Conservation (phyloP, 2,888 invertebrate species). For the Resseliella maxima region DNA sequence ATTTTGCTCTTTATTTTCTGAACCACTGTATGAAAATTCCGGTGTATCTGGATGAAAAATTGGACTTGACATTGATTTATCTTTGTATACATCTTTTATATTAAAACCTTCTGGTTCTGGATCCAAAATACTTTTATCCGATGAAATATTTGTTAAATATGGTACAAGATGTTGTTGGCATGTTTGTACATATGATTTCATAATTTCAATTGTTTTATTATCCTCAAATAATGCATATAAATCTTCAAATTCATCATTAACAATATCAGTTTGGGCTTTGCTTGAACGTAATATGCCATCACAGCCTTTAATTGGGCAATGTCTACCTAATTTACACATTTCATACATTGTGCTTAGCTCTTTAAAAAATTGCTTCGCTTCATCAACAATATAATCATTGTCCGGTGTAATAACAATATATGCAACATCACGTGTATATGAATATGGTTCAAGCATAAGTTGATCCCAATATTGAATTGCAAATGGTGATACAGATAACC, state of each 20-base stretch:
- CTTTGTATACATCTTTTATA: constrained; percentile 60
- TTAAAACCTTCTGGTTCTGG: constrained; percentile 68
- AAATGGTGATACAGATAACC: constrained; percentile 94
- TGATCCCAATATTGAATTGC: constrained; percentile 97
- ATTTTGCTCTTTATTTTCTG: constrained; percentile 53
- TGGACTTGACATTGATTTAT: constrained; percentile 69
- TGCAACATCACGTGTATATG: constrained; percentile 93
- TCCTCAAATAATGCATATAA: constrained; percentile 90
- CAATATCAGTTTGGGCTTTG: constrained; percentile 64
- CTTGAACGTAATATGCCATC: constrained; percentile 91
- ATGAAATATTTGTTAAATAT: constrained; percentile 78
- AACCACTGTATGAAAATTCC: constrained; percentile 60
- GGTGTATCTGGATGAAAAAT: constrained; percentile 70
- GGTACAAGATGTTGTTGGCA: constrained; percentile 82
- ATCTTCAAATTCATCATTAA: constrained; percentile 78
- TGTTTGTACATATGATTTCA: constrained; percentile 88
- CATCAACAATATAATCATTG: constrained; percentile 82
- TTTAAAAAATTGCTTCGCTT: constrained; percentile 88
- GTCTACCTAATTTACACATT: constrained; percentile 91
- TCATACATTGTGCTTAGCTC: constrained; percentile 95
- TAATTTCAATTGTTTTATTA: constrained; percentile 82
- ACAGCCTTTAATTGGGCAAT: constrained; percentile 86
- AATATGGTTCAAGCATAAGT: constrained; percentile 95
- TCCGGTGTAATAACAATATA: constrained; percentile 96
- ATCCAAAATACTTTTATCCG: constrained; percentile 80